phyloP scores from a whole-genome alignment of 1,140 invertebrate species.

The Tigriopus japonicus region DNA sequence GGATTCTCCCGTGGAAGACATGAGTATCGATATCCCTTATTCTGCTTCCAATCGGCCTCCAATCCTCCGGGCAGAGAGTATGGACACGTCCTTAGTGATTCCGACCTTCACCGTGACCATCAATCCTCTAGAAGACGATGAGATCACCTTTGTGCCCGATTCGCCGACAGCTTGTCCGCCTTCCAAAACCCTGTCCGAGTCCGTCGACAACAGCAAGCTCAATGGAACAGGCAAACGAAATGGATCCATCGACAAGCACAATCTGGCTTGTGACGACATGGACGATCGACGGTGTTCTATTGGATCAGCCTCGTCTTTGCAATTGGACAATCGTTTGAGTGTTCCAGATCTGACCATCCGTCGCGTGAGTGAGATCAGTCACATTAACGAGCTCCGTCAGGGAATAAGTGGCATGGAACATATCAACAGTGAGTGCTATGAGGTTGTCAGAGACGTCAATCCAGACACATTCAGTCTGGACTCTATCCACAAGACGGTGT shows the following conservation, averaged over 20 bases:
- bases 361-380: slow-evolving; percentile 2
- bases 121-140: background rate
- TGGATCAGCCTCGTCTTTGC: background rate
- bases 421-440: slow-evolving; percentile 9
- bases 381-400: slow-evolving; percentile 2
- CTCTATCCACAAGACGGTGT: background rate
- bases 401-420: slow-evolving; percentile 6
- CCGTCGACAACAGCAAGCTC: too few relatives aligned
- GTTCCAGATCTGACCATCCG: background rate
- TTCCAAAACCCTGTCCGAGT: background rate
- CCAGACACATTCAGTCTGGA: background rate
- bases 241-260: too few relatives aligned
- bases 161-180: background rate
- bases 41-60: too few relatives aligned
- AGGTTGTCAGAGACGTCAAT: background rate
- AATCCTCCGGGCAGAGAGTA: too few relatives aligned
- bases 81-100: background rate
- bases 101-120: background rate
- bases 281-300: background rate
- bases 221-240: too few relatives aligned
- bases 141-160: background rate
- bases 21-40: too few relatives aligned
- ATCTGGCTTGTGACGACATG: background rate
- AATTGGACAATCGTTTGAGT: background rate
- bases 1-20: too few relatives aligned